A percentile compares a stretch with the other conserved stretches of the same genome.
These are phyloP conservation scores for Champsocephalus esox DNA, from an alignment of 2,797 vertebrate genomes.

Conservation along the genomic window DNA sequence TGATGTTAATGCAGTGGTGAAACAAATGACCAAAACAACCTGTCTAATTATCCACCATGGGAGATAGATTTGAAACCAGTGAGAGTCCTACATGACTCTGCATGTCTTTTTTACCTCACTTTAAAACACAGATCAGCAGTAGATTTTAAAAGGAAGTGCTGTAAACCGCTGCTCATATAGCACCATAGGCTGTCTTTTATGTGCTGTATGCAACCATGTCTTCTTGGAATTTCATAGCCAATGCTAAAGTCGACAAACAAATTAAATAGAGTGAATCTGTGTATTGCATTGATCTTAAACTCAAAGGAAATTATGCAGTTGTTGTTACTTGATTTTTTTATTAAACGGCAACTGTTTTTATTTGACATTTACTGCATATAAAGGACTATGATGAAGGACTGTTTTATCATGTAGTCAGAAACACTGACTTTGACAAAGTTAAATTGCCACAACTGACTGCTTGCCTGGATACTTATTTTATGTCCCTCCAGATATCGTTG, in stretches of 20 bases:
- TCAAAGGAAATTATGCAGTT: background rate
- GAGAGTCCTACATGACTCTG: rapidly evolving
- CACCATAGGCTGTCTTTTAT: background rate
- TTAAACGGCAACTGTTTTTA: background rate
- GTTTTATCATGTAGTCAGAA: background rate
- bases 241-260: background rate
- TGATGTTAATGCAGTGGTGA: background rate
- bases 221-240: background rate
- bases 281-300: background rate
- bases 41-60: background rate
- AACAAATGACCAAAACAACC: constrained; percentile 9
- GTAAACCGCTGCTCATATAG: background rate
- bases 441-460: background rate
- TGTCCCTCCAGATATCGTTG: constrained; percentile 17
- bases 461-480: background rate
- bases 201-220: background rate
- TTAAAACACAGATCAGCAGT: background rate
- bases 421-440: background rate
- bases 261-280: background rate
- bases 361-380: background rate
- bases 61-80: background rate
- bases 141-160: constrained; percentile 2
- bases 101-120: background rate
- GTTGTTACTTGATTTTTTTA: constrained; percentile 1
- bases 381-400: background rate